Base-by-base conservation (phyloP, 2,113 vertebrate species). In the Oreochromis spilurus region DNA sequence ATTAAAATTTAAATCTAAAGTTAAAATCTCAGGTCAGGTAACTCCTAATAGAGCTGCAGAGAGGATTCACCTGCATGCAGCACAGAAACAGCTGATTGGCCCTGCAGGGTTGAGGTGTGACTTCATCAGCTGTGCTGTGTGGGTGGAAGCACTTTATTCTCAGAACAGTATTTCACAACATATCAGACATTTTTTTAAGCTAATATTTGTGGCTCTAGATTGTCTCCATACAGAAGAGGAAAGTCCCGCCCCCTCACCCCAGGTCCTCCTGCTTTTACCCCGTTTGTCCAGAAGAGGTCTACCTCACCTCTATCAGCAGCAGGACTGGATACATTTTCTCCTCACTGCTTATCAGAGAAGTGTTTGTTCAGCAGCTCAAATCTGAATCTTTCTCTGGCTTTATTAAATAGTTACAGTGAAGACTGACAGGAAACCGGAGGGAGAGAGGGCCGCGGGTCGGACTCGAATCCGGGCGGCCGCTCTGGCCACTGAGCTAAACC, bases 281-380 rank as follows among this genome's bases (percentile, higher is more conserved):
- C 2, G 0, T 89, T 50, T 85, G 62, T 84, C 87, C 89, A 93
- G 70, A 2, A 92, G 89, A 83, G 85, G 89, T 4, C 85, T 9
- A 16, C 34, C 11, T 88, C 48, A 1, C 12, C n/a, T 79, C 1
- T 43, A 1, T 38, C 17, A 65, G 34, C 53, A 80, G 52, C 19
- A 21, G n/a, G 26, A 0, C 34, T 38, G 60, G 10, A 0, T 53
- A 16, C 9, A 5, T n/a, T 53, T n/a, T 10, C 9, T 19, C 17
- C 50, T 52, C 50, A 19, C 50, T 52, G 17, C 17, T 52, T n/a
- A 52, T 9, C 4, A 17, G 4, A 19, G 43, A 34, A 34, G 58
- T 1, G 58, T 36, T 57, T 57, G 58, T 62, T 62, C 58, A 62
- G 16, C 19, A n/a, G 10, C 19, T 65, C 19, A 0, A 0, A 60